phyloP scores from a whole-genome alignment of 2,888 invertebrate genomes.

The Sinohyriopsis cumingii region DNA sequence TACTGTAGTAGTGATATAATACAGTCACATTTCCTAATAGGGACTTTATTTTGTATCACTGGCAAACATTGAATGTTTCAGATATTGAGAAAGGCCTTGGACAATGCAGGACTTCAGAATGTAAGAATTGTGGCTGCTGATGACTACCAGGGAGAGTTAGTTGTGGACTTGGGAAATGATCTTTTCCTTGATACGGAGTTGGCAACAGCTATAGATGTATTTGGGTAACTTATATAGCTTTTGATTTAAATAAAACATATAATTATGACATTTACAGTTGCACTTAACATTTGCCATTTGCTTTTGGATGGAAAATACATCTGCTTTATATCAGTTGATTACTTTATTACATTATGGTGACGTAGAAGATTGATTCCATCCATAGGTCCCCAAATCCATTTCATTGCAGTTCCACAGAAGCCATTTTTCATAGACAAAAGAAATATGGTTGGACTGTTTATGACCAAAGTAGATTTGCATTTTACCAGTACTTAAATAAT shows the following conservation, averaged over 20 bases:
- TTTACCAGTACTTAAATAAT: too few species aligned
- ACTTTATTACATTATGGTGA: too few species aligned
- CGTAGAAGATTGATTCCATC: too few species aligned
- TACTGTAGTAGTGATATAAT: too few species aligned
- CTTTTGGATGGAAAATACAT: too few species aligned
- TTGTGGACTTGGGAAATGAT: conserved; percentile 60
- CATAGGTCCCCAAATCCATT: too few species aligned
- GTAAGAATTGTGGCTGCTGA: conserved; percentile 70
- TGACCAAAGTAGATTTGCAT: too few species aligned
- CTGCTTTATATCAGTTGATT: too few species aligned
- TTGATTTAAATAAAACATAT: not conserved
- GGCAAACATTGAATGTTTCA: conserved; percentile 22
- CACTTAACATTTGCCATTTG: not conserved
- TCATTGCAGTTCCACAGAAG: too few species aligned
- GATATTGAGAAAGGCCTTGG: conserved; percentile 55
- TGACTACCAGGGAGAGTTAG: conserved; percentile 44
- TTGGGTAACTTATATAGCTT: conserved; percentile 62
- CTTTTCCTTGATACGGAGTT: conserved; percentile 57
- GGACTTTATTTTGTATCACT: not conserved
- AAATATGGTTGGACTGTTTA: too few species aligned
- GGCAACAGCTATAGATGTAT: conserved; percentile 61
- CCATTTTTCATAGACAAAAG: too few species aligned
- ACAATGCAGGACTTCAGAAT: conserved; percentile 51
- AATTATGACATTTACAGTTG: not conserved
- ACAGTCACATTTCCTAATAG: too few species aligned